phyloP scores from a whole-genome alignment of 2,888 invertebrate species.

The Scaptomyza flava region DNA sequence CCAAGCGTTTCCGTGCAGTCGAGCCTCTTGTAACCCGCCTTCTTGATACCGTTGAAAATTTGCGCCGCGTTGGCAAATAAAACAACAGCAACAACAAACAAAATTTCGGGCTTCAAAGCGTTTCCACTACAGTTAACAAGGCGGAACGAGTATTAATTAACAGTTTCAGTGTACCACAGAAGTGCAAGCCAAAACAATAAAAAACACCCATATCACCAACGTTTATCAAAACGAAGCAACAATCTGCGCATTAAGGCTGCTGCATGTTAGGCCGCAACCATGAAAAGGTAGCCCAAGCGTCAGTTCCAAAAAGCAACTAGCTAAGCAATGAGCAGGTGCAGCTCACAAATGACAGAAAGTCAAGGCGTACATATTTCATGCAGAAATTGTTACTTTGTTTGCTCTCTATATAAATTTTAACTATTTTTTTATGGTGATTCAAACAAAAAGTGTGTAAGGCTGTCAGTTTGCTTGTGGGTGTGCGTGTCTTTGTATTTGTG shows the following conservation, averaged over 20 bases:
- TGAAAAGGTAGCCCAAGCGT: conserved; percentile 79
- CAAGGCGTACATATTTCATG: conserved; percentile 20
- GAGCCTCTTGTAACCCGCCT: conserved; percentile 46
- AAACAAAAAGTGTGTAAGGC: conserved; percentile 18
- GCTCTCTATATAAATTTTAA: conserved; percentile 1
- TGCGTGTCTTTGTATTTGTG: background rate
- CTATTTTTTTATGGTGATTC: conserved; percentile 30
- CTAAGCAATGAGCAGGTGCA: conserved; percentile 57
- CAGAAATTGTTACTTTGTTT: conserved; percentile 34
- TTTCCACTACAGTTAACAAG: conserved; percentile 79
- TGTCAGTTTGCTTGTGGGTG: conserved; percentile 8
- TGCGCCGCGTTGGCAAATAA: conserved; percentile 42
- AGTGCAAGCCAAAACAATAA: conserved; percentile 60
- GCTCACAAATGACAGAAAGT: conserved; percentile 11
- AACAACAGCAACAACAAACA: conserved; percentile 44
- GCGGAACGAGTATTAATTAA: conserved; percentile 81
- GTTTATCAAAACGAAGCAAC: conserved; percentile 39
- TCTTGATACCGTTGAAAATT: conserved; percentile 47
- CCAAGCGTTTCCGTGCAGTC: conserved; percentile 40
- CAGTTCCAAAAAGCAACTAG: conserved; percentile 75
- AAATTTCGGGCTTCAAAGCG: conserved; percentile 79
- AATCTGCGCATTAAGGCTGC: conserved; percentile 26
- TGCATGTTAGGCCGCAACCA: conserved; percentile 64
- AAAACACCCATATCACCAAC: conserved; percentile 15
- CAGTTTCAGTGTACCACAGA: conserved; percentile 75